phyloP scores from a whole-genome alignment of 2,888 invertebrate genomes.

The Luperina nickerlii region DNA sequence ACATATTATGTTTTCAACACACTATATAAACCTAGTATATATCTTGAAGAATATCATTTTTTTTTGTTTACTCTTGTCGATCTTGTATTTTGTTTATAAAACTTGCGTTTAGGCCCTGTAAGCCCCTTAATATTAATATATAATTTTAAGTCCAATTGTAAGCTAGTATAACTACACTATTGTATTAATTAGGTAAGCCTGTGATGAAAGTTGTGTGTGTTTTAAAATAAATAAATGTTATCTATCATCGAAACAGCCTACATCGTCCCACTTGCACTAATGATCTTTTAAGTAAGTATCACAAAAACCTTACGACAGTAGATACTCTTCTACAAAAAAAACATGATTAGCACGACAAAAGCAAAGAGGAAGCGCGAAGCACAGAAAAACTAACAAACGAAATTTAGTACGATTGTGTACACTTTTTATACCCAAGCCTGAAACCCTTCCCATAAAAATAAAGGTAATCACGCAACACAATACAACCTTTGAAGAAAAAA shows the following conservation, averaged over 20 bases:
- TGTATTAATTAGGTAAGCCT: too few relatives aligned
- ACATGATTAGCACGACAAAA: conserved; percentile 5
- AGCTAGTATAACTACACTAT: too few relatives aligned
- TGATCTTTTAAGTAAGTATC: background rate
- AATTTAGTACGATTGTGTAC: conserved; percentile 16
- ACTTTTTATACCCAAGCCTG: conserved; percentile 19
- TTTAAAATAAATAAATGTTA: background rate
- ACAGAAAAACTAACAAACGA: conserved; percentile 17
- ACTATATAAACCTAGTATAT: too few relatives aligned
- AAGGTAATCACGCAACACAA: conserved; percentile 16
- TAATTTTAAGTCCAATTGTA: too few relatives aligned
- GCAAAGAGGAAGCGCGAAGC: conserved; percentile 23
- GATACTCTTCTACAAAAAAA: conserved; percentile 4
- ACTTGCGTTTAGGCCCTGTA: too few relatives aligned
- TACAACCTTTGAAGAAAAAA: conserved; percentile 3
- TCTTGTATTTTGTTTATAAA: too few relatives aligned
- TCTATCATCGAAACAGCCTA: background rate
- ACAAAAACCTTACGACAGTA: background rate
- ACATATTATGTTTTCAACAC: too few relatives aligned
- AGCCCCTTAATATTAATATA: too few relatives aligned
- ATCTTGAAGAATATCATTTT: too few relatives aligned
- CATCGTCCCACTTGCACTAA: background rate
- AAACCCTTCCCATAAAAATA: conserved; percentile 12
- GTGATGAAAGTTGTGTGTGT: too few relatives aligned
- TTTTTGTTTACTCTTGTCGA: too few relatives aligned